Conservation (phyloP, 2,113 vertebrate genomes). For the Pteropus alecto region DNA sequence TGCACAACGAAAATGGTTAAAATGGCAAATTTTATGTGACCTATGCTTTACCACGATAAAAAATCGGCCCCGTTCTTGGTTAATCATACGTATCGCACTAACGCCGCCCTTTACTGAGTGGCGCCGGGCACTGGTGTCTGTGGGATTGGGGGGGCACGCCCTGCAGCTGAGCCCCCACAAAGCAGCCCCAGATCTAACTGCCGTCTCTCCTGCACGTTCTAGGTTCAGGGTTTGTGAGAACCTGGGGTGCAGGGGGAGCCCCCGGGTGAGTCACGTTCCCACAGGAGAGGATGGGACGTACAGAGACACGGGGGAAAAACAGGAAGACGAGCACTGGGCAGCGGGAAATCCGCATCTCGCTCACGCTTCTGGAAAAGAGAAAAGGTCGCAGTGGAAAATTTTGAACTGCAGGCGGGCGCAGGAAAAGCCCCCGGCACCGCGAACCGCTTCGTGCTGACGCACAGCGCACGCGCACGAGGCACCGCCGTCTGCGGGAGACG, state of each 20-base stretch:
- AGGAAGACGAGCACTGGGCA: constrained; percentile 70
- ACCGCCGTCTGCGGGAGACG: too few relatives aligned
- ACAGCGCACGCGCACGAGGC: too few relatives aligned
- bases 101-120: too few relatives aligned
- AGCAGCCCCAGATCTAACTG: background rate
- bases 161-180: background rate
- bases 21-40: background rate
- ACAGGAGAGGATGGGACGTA: constrained; percentile 68
- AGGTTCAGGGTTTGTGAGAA: background rate
- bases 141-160: background rate
- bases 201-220: too few relatives aligned
- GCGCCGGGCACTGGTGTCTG: too few relatives aligned
- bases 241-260: constrained; percentile 6
- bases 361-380: constrained; percentile 74
- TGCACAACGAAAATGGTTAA: fast-evolving
- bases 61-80: background rate
- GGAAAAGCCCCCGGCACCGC: background rate
- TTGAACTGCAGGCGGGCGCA: background rate
- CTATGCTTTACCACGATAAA: background rate
- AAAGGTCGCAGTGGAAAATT: constrained; percentile 80
- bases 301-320: constrained; percentile 75
- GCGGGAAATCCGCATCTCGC: constrained; percentile 79
- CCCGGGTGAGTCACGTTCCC: constrained; percentile 51
- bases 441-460: too few relatives aligned
- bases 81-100: fast-evolving